Percentiles rank a stretch among this genome's conserved stretches.
phyloP scores from a whole-genome alignment of 1,140 invertebrate genomes.

The Caerostris darwini region DNA sequence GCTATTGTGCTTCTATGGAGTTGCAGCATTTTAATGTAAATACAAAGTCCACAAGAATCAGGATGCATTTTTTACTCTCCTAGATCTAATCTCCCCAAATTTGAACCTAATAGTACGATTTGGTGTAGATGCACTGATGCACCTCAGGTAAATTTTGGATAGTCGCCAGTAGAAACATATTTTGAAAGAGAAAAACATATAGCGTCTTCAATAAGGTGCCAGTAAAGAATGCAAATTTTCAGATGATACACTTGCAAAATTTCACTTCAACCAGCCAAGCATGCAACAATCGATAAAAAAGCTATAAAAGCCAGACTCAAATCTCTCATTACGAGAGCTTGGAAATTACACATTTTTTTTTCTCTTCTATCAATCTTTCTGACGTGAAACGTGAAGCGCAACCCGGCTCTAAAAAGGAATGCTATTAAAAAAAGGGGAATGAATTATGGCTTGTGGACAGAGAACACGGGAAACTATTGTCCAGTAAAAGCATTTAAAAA shows the following conservation, averaged over 20 bases:
- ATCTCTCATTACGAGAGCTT: slow-evolving; percentile 15
- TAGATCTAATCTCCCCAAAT: background rate
- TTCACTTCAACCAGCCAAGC: background rate
- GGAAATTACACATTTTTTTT: background rate
- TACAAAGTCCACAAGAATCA: slow-evolving; percentile 48
- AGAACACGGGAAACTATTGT: background rate
- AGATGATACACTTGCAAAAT: background rate
- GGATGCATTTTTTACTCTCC: slow-evolving; percentile 26
- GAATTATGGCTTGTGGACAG: background rate
- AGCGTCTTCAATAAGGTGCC: background rate
- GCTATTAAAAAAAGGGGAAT: background rate
- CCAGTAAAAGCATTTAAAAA: background rate
- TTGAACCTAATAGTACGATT: background rate
- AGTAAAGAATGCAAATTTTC: background rate
- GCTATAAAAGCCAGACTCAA: background rate
- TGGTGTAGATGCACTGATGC: slow-evolving; percentile 56
- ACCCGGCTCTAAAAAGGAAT: background rate
- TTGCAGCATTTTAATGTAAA: slow-evolving; percentile 70
- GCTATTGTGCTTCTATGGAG: slow-evolving; percentile 29
- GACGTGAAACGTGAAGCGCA: slow-evolving; percentile 25
- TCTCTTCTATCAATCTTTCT: background rate
- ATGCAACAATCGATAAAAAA: slow-evolving; percentile 48
- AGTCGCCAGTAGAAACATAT: slow-evolving; percentile 55
- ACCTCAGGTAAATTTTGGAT: slow-evolving; percentile 75
- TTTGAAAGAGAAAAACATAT: slow-evolving; percentile 7